A percentile compares a stretch with the other conserved stretches of the same genome.
phyloP scores from a whole-genome alignment of 2,888 invertebrate species.

The Seira ritae region DNA sequence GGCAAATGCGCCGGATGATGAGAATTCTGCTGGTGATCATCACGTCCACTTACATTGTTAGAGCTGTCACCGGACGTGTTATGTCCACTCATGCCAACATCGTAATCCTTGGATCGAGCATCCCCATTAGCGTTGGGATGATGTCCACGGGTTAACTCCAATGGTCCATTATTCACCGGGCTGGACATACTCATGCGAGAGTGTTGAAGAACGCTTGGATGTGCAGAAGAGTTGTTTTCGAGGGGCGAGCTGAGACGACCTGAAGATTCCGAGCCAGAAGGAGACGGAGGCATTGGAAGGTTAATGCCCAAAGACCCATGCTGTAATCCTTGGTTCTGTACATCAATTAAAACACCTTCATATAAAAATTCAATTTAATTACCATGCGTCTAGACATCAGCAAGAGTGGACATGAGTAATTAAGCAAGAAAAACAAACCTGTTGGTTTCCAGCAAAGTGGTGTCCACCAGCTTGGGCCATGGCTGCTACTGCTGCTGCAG shows the following conservation, averaged over 20 bases:
- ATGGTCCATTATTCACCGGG: slow-evolving; percentile 69
- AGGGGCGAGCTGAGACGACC: slow-evolving; percentile 73
- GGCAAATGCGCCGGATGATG: slow-evolving; percentile 43
- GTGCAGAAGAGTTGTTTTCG: slow-evolving; percentile 66
- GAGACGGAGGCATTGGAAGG: slow-evolving; percentile 73
- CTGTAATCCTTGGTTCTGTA: slow-evolving; percentile 67
- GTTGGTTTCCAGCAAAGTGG: slow-evolving; percentile 66
- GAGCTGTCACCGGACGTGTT: slow-evolving; percentile 65
- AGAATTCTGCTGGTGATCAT: slow-evolving; percentile 63
- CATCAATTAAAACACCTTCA: neutral
- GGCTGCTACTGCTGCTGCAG: slow-evolving; percentile 75
- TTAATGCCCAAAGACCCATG: slow-evolving; percentile 65
- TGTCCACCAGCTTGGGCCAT: slow-evolving; percentile 77
- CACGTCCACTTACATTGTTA: slow-evolving; percentile 60
- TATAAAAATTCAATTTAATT: neutral
- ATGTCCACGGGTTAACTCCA: slow-evolving; percentile 69
- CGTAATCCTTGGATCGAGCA: slow-evolving; percentile 61
- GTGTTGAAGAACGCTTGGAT: slow-evolving; percentile 69
- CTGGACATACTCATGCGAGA: slow-evolving; percentile 72
- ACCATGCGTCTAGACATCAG: neutral
- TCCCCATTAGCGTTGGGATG: slow-evolving; percentile 47
- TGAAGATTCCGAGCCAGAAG: slow-evolving; percentile 73
- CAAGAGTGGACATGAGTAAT: neutral
- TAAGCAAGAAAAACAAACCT: slow-evolving; percentile 51
- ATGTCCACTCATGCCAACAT: slow-evolving; percentile 64